phyloP scores from a whole-genome alignment of 2,888 invertebrate genomes.

The Muscina levida region DNA sequence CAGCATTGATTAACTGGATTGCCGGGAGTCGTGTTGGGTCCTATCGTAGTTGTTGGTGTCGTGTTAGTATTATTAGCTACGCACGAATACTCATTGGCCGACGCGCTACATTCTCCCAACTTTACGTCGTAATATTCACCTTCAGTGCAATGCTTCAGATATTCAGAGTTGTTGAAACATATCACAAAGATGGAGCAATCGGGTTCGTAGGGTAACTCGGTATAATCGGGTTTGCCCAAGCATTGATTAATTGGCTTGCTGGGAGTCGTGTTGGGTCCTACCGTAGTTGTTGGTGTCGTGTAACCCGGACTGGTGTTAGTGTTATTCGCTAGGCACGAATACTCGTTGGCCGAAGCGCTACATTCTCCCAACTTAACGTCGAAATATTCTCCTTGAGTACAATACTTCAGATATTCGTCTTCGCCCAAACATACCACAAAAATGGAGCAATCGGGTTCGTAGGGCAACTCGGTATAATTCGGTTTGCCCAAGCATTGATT shows the following conservation, averaged over 20 bases:
- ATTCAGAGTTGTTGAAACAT: constrained; percentile 13
- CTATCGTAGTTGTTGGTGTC: constrained; percentile 20
- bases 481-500: constrained; percentile 21
- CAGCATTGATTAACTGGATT: constrained; percentile 60
- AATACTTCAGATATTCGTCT: constrained; percentile 14
- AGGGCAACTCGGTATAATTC: constrained; percentile 31
- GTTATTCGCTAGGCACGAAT: constrained; percentile 5
- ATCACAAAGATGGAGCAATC: constrained; percentile 39
- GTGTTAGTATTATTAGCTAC: constrained; percentile 13
- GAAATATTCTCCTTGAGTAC: constrained; percentile 35
- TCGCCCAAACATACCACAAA: constrained; percentile 37
- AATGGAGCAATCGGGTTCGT: constrained; percentile 27
- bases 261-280: neutral
- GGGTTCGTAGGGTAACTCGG: constrained; percentile 8
- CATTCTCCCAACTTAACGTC: constrained; percentile 22
- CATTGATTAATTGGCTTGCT: constrained; percentile 32
- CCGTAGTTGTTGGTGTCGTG: constrained; percentile 5
- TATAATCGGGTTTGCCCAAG: constrained; percentile 20
- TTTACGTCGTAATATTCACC: constrained; percentile 39
- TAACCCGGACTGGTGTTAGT: constrained; percentile 47
- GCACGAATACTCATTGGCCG: constrained; percentile 5
- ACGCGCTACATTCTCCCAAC: constrained; percentile 1
- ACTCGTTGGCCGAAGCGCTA: neutral
- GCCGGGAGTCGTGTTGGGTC: constrained; percentile 57
- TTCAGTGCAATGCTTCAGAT: constrained; percentile 9